These are phyloP conservation scores for Drosophila busckii DNA, from an alignment of 1,140 invertebrate species.

Conservation along the genomic window DNA sequence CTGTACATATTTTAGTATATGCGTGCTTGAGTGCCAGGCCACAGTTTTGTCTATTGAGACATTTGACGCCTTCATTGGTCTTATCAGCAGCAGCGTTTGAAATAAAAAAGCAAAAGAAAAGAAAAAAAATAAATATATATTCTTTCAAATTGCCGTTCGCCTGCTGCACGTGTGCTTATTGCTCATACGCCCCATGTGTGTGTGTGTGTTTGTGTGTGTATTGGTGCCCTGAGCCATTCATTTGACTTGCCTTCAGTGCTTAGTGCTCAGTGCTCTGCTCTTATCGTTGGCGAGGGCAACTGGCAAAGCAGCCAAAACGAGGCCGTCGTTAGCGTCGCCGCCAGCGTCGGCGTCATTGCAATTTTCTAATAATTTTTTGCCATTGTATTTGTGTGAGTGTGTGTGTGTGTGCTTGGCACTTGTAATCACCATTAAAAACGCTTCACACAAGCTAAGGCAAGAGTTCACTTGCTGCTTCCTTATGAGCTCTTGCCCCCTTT, in stretches of 20 bases:
- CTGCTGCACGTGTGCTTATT: slow-evolving; percentile 24
- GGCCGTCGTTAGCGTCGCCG: slow-evolving; percentile 47
- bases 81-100: slow-evolving; percentile 66
- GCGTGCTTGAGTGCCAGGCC: slow-evolving; percentile 56
- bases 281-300: slow-evolving; percentile 61
- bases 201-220: no score
- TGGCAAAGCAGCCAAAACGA: slow-evolving; percentile 60
- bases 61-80: slow-evolving; percentile 57
- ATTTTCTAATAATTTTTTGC: slow-evolving; percentile 70
- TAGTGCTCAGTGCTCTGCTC: slow-evolving; percentile 34
- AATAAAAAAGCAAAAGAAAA: slow-evolving; percentile 24
- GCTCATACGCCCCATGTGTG: no score
- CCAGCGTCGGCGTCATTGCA: slow-evolving; percentile 48
- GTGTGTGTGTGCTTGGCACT: slow-evolving; percentile 35
- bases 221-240: slow-evolving; percentile 12
- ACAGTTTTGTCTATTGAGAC: slow-evolving; percentile 57
- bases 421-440: slow-evolving; percentile 73
- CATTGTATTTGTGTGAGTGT: slow-evolving; percentile 18
- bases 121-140: no score
- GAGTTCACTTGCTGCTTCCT: slow-evolving; percentile 34
- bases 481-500: slow-evolving; percentile 31
- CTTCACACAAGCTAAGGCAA: slow-evolving; percentile 42
- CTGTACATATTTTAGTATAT: no score
- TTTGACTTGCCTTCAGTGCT: slow-evolving; percentile 10
- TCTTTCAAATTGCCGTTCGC: slow-evolving; percentile 35